These are phyloP conservation scores for Aplodontia rufa DNA, from an alignment of 2,113 vertebrate genomes.

Conservation along the genomic window DNA sequence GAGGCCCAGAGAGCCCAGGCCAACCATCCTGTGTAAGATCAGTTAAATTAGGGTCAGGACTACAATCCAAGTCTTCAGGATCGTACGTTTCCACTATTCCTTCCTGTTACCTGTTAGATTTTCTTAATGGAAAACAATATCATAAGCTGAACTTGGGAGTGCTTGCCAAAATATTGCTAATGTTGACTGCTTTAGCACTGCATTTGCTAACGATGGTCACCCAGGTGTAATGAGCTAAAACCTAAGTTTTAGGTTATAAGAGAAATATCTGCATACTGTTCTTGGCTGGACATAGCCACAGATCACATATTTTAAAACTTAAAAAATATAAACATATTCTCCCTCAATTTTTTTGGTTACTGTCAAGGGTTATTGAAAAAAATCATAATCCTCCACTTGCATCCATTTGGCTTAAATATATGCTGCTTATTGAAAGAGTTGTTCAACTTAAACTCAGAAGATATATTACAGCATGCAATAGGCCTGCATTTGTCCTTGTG, in stretches of 20 bases:
- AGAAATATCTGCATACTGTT: not conserved
- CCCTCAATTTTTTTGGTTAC: not conserved
- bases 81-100: not conserved
- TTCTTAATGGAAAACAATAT: not conserved
- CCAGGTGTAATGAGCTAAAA: not conserved
- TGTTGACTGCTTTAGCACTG: not conserved
- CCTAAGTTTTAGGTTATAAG: not conserved
- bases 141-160: not conserved
- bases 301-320: not conserved
- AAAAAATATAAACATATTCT: not conserved
- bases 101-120: not conserved
- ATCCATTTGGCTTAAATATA: not conserved
- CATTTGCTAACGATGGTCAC: not conserved
- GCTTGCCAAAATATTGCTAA: not conserved
- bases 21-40: not conserved
- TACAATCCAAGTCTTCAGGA: not conserved
- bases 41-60: not conserved
- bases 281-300: not conserved
- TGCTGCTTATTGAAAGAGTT: slow-evolving; percentile 36
- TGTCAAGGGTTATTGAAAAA: not conserved
- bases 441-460: slow-evolving; percentile 9
- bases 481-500: slow-evolving; percentile 28
- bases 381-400: not conserved
- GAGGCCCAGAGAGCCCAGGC: not conserved
- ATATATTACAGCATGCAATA: not conserved